Conservation (phyloP, 1,140 invertebrate species). For the Tetraneura akinire region DNA sequence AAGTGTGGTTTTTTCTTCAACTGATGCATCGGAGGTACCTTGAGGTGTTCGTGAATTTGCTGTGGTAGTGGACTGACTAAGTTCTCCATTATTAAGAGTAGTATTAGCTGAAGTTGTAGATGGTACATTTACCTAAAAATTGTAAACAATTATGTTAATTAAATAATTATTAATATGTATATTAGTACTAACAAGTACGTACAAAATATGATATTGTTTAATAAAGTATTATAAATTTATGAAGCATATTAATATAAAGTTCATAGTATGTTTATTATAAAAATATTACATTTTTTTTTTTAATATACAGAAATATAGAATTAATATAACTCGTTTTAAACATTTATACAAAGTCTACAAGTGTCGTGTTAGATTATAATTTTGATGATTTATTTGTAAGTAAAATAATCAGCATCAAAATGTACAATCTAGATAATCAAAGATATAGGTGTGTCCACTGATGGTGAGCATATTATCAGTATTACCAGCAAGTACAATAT, state of each 20-base stretch:
- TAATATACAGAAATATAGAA: no score
- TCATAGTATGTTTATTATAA: no score
- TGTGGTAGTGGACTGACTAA: not conserved
- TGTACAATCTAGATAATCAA: not conserved
- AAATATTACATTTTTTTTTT: no score
- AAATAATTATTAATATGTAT: not conserved
- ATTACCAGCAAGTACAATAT: no score
- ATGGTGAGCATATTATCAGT: no score
- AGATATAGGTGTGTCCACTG: not conserved
- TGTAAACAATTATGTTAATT: not conserved
- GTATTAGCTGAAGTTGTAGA: not conserved
- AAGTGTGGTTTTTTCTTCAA: conserved; percentile 30
- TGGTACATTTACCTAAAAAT: conserved; percentile 5
- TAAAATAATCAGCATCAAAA: not conserved
- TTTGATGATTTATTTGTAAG: not conserved
- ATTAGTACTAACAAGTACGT: not conserved
- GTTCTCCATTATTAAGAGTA: conserved; percentile 22
- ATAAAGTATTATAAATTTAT: no score
- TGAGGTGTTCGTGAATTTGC: conserved; percentile 40
- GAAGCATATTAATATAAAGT: no score
- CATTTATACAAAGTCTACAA: not conserved
- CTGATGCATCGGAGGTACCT: conserved; percentile 19
- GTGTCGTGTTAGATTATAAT: not conserved
- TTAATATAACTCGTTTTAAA: no score
- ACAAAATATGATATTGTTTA: no score